phyloP scores from a whole-genome alignment of 1,140 invertebrate genomes.

The Watersipora subatra region DNA sequence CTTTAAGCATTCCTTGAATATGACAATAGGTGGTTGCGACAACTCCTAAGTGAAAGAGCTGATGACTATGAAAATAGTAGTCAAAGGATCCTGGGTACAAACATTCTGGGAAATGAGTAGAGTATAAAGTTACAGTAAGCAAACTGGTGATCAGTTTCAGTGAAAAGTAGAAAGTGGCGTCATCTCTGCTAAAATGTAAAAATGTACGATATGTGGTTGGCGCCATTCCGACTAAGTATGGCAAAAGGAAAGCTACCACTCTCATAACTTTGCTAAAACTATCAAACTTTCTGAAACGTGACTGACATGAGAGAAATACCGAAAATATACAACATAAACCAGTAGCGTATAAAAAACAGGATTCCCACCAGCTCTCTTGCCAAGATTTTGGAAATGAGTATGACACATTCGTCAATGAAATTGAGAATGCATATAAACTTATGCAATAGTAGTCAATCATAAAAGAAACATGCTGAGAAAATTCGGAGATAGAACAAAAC shows the following conservation, averaged over 20 bases:
- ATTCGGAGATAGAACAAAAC: conserved; percentile 42
- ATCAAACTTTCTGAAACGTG: conserved; percentile 12
- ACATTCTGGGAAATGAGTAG: conserved; percentile 41
- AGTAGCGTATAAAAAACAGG: background rate
- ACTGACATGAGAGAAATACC: background rate
- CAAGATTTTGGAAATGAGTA: conserved; percentile 37
- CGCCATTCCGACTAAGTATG: conserved; percentile 38
- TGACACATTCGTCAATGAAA: conserved; percentile 36
- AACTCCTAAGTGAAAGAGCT: conserved; percentile 39
- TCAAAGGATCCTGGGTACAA: conserved; percentile 42
- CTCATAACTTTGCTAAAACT: conserved; percentile 26
- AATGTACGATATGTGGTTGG: conserved; percentile 33
- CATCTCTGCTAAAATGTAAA: conserved; percentile 10
- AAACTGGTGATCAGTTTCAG: conserved; percentile 37
- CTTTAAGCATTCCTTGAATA: conserved; percentile 34
- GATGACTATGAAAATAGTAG: conserved; percentile 43
- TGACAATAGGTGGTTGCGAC: conserved; percentile 38
- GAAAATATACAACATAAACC: background rate
- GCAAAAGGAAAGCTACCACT: conserved; percentile 37
- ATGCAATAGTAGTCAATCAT: conserved; percentile 44
- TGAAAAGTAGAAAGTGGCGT: conserved; percentile 21
- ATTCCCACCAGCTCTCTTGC: background rate
- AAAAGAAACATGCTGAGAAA: conserved; percentile 43
- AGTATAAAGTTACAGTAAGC: conserved; percentile 38
- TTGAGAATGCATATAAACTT: conserved; percentile 39